These are phyloP conservation scores for Brachionus manjavacas DNA, from an alignment of 1,140 invertebrate genomes.

Conservation along the genomic window DNA sequence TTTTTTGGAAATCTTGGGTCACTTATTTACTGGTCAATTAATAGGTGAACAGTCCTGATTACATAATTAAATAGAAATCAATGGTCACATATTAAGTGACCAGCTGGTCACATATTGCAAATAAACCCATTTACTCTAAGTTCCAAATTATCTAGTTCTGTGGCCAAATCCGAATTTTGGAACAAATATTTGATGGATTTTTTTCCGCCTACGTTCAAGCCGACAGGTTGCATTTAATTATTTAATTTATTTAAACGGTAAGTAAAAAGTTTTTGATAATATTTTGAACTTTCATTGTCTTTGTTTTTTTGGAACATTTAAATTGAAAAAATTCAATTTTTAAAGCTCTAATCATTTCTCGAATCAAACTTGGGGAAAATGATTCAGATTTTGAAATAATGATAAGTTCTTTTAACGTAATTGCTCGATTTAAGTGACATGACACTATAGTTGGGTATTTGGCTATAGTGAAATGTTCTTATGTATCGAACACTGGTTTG, in stretches of 20 bases:
- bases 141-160: background rate
- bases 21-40: too few relatives aligned
- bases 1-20: too few relatives aligned
- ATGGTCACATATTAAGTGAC: too few relatives aligned
- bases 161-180: background rate
- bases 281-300: background rate
- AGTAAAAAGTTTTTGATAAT: background rate
- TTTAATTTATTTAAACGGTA: background rate
- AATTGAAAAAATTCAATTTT: background rate
- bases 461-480: too few relatives aligned
- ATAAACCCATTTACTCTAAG: too few relatives aligned
- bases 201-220: constrained; percentile 6
- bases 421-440: too few relatives aligned
- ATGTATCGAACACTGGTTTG: too few relatives aligned
- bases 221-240: background rate
- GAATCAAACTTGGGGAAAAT: background rate
- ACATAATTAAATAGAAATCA: too few relatives aligned
- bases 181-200: constrained; percentile 1
- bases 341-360: background rate
- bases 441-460: too few relatives aligned
- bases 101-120: too few relatives aligned
- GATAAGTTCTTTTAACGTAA: background rate
- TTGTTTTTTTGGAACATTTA: background rate
- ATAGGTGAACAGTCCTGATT: too few relatives aligned
- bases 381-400: background rate